Conservation (phyloP, 2,797 vertebrate species). For the Tarsius wallacei region DNA sequence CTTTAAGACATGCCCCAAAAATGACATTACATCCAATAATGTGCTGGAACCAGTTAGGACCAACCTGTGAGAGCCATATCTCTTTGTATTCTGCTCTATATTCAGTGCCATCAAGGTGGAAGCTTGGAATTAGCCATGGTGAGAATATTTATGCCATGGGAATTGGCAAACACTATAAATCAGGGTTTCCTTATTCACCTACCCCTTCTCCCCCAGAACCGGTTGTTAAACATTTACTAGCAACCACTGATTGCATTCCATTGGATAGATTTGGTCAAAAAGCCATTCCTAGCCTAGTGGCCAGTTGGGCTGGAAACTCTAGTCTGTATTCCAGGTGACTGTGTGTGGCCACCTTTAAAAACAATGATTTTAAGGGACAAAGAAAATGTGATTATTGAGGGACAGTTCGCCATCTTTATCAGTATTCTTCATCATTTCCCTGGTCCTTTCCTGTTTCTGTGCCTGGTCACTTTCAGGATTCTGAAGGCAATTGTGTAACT, state of each 20-base stretch:
- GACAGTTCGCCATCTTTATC: background rate
- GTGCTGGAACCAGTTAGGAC: background rate
- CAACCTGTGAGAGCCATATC: background rate
- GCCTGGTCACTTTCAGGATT: background rate
- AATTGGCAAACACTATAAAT: background rate
- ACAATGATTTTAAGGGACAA: constrained; percentile 11
- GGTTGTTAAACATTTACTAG: background rate
- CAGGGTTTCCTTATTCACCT: background rate
- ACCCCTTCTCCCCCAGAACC: background rate
- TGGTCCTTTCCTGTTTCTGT: background rate
- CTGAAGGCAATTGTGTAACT: background rate
- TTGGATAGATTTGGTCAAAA: background rate
- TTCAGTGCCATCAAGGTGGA: background rate
- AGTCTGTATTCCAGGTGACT: background rate
- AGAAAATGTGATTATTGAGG: background rate
- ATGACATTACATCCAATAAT: background rate
- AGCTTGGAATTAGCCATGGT: background rate
- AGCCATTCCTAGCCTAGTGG: background rate
- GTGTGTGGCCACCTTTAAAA: background rate
- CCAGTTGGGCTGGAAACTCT: background rate
- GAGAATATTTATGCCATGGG: background rate
- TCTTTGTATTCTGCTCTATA: background rate
- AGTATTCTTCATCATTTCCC: background rate
- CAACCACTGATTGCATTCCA: background rate
- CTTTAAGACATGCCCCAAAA: background rate